Base-by-base conservation (phyloP, 1,140 invertebrate genomes). In the Danaus melanippus region DNA sequence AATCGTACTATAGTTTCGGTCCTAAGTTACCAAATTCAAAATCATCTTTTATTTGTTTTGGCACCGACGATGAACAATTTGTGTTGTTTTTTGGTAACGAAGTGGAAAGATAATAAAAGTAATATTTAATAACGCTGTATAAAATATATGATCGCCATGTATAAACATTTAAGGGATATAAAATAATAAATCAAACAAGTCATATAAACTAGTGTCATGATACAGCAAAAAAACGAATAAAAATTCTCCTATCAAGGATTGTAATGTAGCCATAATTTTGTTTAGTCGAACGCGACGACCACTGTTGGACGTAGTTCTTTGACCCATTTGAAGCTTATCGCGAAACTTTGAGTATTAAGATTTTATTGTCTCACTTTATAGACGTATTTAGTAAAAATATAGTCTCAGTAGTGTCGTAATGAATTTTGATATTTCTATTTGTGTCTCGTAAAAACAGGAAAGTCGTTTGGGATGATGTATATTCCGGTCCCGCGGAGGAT, bases 351-450 rank as follows among this genome's bases (percentile, higher is more conserved):
- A 54, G 57, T 63, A 65, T 76, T 68, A 74, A 66, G 53, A 69
- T 69, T 72, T 68, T 69, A 76, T 71, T 74, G 67, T 67, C 50
- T 55, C 56, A 50, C 53, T 71, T 76, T 76, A 73, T 71, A 54
- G 57, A 51, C 42, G 59, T 66, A 65, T 75, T 72, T 73, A 73
- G 66, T 52, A 53, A 60, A 69, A 69, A 70, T 70, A 76, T 70
- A 65, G 69, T 69, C 64, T 54, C 49, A 58, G 50, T 59, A 42
- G 50, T 50, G 53, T 44, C 52, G 52, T 42, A 53, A 50, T 57
- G 47, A 55, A 50, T 49, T 32, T 56, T 50, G 51, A 39, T 56
- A 49, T 39, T 43, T 56, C 53, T 56, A 47, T 56, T 56, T 50
- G 53, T 56, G 53, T 12, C 42, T 43, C 53, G 42, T 56, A 56